A percentile compares a stretch with the other conserved stretches of the same genome.
Evolutionary conservation across 2,113 vertebrate genomes (phyloP).

Genomic region (Passer montanus): DNA sequence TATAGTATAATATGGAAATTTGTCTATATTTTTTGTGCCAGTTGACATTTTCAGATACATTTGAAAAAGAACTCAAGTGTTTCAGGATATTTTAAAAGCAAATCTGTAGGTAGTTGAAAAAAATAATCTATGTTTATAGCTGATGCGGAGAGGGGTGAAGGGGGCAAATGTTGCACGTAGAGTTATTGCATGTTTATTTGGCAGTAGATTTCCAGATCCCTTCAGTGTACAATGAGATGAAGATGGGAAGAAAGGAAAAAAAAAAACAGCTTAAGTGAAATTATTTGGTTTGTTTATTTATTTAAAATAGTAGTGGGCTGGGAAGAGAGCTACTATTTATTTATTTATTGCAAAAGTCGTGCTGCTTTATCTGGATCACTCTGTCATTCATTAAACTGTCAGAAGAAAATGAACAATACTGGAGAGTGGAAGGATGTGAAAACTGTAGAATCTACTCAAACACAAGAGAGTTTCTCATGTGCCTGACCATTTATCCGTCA

Average conservation of each 20-base stretch:
- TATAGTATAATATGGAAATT: not conserved
- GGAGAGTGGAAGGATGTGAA: not conserved
- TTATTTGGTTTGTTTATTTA: not conserved
- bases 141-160: not conserved
- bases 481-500: not conserved
- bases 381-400: not conserved
- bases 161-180: not conserved
- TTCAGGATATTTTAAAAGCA: not conserved
- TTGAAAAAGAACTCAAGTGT: not conserved
- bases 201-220: not conserved
- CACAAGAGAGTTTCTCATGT: not conserved
- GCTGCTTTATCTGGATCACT: not conserved
- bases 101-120: not conserved
- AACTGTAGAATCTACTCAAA: not conserved
- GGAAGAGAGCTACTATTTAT: not conserved
- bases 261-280: not conserved
- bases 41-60: not conserved
- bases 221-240: not conserved
- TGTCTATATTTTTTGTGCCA: not conserved
- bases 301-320: not conserved
- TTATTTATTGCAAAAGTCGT: not conserved
- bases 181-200: not conserved
- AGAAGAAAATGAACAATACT: not conserved
- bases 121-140: not conserved
- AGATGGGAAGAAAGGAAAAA: not conserved